Evolutionary conservation across 2,113 vertebrate species (phyloP).

Genomic region (Lichenostomus cassidix): DNA sequence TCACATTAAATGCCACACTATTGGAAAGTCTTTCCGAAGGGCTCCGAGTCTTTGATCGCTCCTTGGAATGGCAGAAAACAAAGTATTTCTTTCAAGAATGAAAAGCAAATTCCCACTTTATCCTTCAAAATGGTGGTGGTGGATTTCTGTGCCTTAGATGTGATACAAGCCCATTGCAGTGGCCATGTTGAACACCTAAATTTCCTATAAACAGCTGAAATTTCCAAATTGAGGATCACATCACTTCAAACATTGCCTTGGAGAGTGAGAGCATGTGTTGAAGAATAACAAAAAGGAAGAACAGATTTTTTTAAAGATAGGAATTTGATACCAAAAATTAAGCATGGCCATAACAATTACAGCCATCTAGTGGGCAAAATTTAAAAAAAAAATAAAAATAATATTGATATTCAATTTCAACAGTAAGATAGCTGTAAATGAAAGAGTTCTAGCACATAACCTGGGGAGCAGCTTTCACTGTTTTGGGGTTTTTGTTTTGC

Average conservation of each 20-base stretch:
- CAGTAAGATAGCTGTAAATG: neutral
- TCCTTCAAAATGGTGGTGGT: neutral
- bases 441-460: neutral
- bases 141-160: neutral
- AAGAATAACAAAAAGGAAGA: neutral
- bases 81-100: neutral
- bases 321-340: neutral
- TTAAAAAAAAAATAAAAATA: neutral
- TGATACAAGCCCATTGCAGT: neutral
- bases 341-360: neutral
- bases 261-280: accelerated
- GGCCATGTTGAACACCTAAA: neutral
- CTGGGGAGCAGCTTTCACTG: neutral
- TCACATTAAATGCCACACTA: neutral
- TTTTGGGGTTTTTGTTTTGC: neutral
- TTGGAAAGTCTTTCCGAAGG: neutral
- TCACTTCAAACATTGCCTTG: accelerated
- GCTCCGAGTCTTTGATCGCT: neutral
- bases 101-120: neutral
- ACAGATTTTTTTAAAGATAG: neutral
- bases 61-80: neutral
- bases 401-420: neutral
- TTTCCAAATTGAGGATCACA: neutral
- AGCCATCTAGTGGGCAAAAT: constrained; percentile 53
- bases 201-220: neutral